Base-by-base conservation (phyloP, 2,888 invertebrate genomes). In the Disparrhopalites patrizii region DNA sequence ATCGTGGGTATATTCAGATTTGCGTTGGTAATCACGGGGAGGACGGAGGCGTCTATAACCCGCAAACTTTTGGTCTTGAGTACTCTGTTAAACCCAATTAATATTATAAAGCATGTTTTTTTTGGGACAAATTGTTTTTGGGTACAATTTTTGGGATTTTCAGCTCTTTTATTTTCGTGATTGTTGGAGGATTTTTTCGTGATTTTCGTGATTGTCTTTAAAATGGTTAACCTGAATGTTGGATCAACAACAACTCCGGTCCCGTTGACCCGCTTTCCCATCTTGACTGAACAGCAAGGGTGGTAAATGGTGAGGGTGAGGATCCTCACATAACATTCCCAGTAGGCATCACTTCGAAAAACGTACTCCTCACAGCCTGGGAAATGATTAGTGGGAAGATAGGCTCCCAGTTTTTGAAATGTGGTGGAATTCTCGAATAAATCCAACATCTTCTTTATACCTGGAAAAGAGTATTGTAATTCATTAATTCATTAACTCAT, bases 321-420 rank as follows among this genome's bases (percentile, higher is more conserved):
- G 47, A 64, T 67, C 31, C 67, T 43, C 0, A 73, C 55, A 43
- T 70, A 69, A 50, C 73, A 73, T 57, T 71, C 70, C 73, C 73
- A 73, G 40, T 73, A 73, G 15, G 62, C 65, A 57, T 71, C 68
- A 33, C 66, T 67, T 47, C 68, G 85, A 76, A 90, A 91, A 70
- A 83, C 82, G 51, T 84, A 81, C 56, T 88, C 83, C 73, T 85
- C 85, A 76, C 92, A 92, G 64, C 88, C 90, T 0, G 92, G 91
- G 72, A 92, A 81, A 1, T 89, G 87, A 55, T 86, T 86, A 72
- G 84, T 84, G 77, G 91, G 89, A 0, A 91, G 75, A 58, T 87
- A 83, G 0, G 90, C 87, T 1, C 88, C 88, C 74, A 91, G 91
- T 77, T 90, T 90, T 75, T 86, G 85, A 77, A 91, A 92, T 0